Percentiles rank a stretch among this genome's conserved stretches.
These are phyloP conservation scores for Muntiacus muntjak DNA, from an alignment of 2,113 vertebrate species.

Conservation along the genomic window DNA sequence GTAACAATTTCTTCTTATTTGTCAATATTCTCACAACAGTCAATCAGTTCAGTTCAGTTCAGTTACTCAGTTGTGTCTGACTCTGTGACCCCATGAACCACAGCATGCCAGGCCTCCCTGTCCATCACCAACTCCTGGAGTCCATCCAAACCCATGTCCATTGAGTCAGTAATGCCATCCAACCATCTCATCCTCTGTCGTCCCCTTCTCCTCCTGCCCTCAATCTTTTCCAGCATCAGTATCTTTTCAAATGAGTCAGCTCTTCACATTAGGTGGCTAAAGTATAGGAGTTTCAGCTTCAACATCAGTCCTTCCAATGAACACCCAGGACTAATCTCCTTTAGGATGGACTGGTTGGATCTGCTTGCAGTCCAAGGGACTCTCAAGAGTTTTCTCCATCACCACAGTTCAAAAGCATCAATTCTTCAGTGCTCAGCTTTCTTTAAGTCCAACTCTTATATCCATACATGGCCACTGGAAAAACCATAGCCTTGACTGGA, in stretches of 20 bases:
- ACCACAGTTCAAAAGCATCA: not conserved
- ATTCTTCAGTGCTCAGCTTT: not conserved
- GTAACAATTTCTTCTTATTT: not conserved
- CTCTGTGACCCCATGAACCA: fast-evolving
- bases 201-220: not conserved
- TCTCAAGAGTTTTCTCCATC: not conserved
- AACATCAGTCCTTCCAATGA: not conserved
- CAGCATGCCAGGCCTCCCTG: not conserved
- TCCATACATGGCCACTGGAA: not conserved
- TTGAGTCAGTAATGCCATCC: not conserved
- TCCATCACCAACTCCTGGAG: not conserved
- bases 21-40: not conserved
- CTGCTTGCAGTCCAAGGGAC: not conserved
- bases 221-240: not conserved
- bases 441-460: not conserved
- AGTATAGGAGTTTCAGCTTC: not conserved
- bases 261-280: not conserved
- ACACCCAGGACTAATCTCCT: not conserved
- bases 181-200: not conserved
- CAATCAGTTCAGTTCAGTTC: not conserved
- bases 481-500: not conserved
- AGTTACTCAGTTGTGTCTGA: not conserved
- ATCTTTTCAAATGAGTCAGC: not conserved
- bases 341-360: not conserved
- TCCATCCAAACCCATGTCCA: not conserved